A percentile compares a stretch with the other conserved stretches of the same genome.
These are phyloP conservation scores for Cryptotis parvus DNA, from an alignment of 2,113 vertebrate species.

Conservation along the genomic window DNA sequence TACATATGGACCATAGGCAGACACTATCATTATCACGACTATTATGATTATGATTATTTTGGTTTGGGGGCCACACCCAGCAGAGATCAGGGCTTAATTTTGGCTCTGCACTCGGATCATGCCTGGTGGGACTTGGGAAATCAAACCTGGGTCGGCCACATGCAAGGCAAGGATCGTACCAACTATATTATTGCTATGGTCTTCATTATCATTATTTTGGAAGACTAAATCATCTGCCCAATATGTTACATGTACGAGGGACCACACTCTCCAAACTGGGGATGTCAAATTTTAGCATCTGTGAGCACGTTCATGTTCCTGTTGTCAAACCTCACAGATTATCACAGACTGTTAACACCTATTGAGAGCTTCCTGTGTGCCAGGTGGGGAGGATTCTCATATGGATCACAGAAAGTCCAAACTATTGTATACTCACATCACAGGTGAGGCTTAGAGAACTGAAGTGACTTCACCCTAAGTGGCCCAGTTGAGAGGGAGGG, in stretches of 20 bases:
- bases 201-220: not conserved
- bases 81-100: too few relatives aligned
- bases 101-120: too few relatives aligned
- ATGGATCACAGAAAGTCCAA: not conserved
- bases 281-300: not conserved
- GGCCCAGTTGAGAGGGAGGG: not conserved
- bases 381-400: not conserved
- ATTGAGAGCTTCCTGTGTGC: not conserved
- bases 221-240: not conserved
- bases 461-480: conserved; percentile 3
- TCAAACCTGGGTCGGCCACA: too few relatives aligned
- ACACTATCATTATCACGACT: too few relatives aligned
- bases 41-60: too few relatives aligned
- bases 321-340: not conserved
- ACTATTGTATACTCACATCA: not conserved
- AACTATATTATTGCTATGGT: not conserved
- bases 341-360: not conserved
- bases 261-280: not conserved
- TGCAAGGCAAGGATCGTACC: not conserved
- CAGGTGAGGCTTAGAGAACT: conserved; percentile 30
- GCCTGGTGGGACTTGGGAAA: too few relatives aligned
- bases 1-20: not conserved
- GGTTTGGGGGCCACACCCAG: too few relatives aligned
- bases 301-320: not conserved
- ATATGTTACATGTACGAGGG: not conserved